Percentiles rank a stretch among this genome's conserved stretches.
Conservation (phyloP, 2,888 invertebrate species). For the Abscondita cerata region DNA sequence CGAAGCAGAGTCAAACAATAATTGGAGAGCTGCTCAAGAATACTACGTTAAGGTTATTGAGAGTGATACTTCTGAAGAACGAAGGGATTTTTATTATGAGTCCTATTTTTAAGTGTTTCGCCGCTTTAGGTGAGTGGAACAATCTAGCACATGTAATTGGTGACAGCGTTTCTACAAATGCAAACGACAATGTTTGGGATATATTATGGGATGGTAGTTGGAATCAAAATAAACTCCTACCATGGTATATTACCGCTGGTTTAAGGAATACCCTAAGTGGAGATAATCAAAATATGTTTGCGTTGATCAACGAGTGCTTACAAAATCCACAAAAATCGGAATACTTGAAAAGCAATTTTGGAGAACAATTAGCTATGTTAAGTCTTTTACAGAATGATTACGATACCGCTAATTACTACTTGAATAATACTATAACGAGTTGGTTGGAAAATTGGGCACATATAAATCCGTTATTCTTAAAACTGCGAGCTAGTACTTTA, state of each 20-base stretch:
- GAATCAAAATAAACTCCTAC: slow-evolving; percentile 61
- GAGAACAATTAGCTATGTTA: slow-evolving; percentile 67
- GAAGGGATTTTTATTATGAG: slow-evolving; percentile 60
- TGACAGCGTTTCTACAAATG: slow-evolving; percentile 45
- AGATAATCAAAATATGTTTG: slow-evolving; percentile 36
- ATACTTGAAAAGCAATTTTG: slow-evolving; percentile 62
- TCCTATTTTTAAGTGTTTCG: slow-evolving; percentile 64
- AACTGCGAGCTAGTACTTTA: slow-evolving; percentile 60
- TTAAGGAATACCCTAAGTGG: slow-evolving; percentile 60
- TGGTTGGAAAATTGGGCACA: slow-evolving; percentile 65
- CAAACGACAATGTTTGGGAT: slow-evolving; percentile 57
- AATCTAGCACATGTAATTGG: slow-evolving; percentile 58
- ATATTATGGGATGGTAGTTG: slow-evolving; percentile 61
- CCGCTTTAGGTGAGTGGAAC: slow-evolving; percentile 68
- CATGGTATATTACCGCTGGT: slow-evolving; percentile 65
- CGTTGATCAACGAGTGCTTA: slow-evolving; percentile 40
- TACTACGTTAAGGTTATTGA: slow-evolving; percentile 56
- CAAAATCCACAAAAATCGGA: slow-evolving; percentile 57
- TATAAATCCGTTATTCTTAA: slow-evolving; percentile 62
- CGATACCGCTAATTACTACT: slow-evolving; percentile 60
- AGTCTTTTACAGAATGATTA: slow-evolving; percentile 61
- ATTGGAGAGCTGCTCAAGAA: slow-evolving; percentile 58
- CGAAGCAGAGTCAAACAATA: slow-evolving; percentile 60
- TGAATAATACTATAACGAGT: slow-evolving; percentile 56
- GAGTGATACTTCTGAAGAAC: slow-evolving; percentile 49